phyloP scores from a whole-genome alignment of 1,140 invertebrate species.

The Bradynema listronoti region DNA sequence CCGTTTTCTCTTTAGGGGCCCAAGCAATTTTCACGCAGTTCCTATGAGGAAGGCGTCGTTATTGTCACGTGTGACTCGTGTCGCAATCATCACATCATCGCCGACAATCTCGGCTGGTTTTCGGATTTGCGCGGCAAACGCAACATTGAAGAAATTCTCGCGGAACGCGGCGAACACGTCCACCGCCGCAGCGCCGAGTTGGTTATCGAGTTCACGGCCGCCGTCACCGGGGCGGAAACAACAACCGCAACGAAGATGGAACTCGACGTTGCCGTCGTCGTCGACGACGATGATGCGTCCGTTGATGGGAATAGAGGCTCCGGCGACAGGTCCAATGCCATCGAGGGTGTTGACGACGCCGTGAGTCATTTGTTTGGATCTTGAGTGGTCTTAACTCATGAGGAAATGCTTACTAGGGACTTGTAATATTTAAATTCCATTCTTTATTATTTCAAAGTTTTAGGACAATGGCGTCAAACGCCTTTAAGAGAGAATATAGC shows the following conservation, averaged over 20 bases:
- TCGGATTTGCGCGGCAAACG: conserved; percentile 58
- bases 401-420: neutral
- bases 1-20: conserved; percentile 52
- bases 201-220: too few relatives aligned
- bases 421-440: neutral
- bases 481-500: too few relatives aligned
- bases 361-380: conserved; percentile 1
- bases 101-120: conserved; percentile 63
- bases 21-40: conserved; percentile 60
- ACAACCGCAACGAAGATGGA: too few relatives aligned
- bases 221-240: too few relatives aligned
- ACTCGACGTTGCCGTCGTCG: too few relatives aligned
- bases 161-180: conserved; percentile 60
- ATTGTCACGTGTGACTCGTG: conserved; percentile 58
- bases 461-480: too few relatives aligned
- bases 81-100: conserved; percentile 61
- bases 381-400: too few relatives aligned
- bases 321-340: too few relatives aligned
- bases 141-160: conserved; percentile 62
- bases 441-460: too few relatives aligned
- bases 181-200: neutral
- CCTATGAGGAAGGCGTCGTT: conserved; percentile 61
- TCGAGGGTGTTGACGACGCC: too few relatives aligned
- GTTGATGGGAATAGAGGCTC: too few relatives aligned
- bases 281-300: too few relatives aligned